phyloP scores from a whole-genome alignment of 2,797 vertebrate genomes.

The Lindbergichthys nudifrons region DNA sequence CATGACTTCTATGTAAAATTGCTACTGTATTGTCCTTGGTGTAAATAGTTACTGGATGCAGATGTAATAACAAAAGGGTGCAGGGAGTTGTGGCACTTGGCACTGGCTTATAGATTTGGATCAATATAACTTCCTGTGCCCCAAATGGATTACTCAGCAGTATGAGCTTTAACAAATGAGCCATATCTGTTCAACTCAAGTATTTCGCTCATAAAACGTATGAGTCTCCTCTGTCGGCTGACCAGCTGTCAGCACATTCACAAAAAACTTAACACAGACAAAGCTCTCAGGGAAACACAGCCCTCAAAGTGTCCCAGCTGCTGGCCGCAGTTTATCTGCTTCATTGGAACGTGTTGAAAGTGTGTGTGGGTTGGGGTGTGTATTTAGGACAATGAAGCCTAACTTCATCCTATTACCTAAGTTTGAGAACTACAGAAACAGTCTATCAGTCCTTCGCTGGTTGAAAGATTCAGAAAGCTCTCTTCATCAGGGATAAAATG shows the following conservation, averaged over 20 bases:
- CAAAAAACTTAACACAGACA: conserved; percentile 40
- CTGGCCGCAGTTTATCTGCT: conserved; percentile 49
- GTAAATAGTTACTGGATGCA: not conserved
- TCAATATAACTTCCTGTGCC: conserved; percentile 41
- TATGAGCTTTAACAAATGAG: conserved; percentile 38
- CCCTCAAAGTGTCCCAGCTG: conserved; percentile 35
- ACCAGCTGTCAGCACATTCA: conserved; percentile 60
- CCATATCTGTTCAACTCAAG: conserved; percentile 46
- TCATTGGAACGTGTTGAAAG: conserved; percentile 71
- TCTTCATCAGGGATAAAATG: conserved; percentile 73
- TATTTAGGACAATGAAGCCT: conserved; percentile 28
- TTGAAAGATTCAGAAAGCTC: conserved; percentile 58
- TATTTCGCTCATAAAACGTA: conserved; percentile 29
- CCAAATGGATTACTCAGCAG: conserved; percentile 44
- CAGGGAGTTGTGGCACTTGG: not conserved
- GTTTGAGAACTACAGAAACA: conserved; percentile 39
- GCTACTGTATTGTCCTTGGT: not conserved
- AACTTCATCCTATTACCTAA: conserved; percentile 49
- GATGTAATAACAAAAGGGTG: not conserved
- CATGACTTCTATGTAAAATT: not conserved
- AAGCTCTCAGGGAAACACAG: conserved; percentile 40
- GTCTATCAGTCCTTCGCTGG: conserved; percentile 40
- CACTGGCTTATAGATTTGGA: not conserved
- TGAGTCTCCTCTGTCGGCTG: conserved; percentile 21
- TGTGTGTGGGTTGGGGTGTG: conserved; percentile 19